phyloP scores from a whole-genome alignment of 1,140 invertebrate genomes.

The Pseudomyrmex concolor region DNA sequence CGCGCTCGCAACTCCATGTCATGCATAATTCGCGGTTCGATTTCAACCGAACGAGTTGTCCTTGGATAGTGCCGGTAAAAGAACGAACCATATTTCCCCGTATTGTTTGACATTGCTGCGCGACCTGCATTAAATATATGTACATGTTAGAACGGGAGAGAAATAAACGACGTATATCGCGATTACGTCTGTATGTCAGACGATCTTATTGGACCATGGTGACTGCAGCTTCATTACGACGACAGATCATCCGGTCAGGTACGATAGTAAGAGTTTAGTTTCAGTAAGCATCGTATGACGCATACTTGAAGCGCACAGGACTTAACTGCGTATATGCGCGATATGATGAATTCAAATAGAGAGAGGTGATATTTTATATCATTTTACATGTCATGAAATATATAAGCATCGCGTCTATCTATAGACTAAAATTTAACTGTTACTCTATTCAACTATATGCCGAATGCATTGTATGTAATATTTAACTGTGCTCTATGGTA shows the following conservation, averaged over 20 bases:
- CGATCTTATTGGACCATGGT: slow-evolving; percentile 40
- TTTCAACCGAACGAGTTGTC: slow-evolving; percentile 74
- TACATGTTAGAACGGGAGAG: background rate
- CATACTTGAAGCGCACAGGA: background rate
- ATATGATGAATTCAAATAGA: background rate
- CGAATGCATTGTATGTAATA: background rate
- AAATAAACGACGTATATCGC: slow-evolving; percentile 12
- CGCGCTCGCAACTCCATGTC: slow-evolving; percentile 17
- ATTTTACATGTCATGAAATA: no score
- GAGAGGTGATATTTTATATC: no score
- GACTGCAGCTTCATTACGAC: slow-evolving; percentile 45
- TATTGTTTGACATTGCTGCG: slow-evolving; percentile 4
- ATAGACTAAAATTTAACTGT: no score
- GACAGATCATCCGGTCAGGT: slow-evolving; percentile 18
- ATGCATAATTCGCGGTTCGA: slow-evolving; percentile 69
- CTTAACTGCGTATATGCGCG: background rate
- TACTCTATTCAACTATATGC: no score
- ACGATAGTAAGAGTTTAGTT: slow-evolving; percentile 27
- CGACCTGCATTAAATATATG: slow-evolving; percentile 50
- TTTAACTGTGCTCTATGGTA: background rate
- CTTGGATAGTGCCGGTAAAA: slow-evolving; percentile 36
- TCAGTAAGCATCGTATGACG: slow-evolving; percentile 30
- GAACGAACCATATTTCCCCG: background rate
- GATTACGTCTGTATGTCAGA: slow-evolving; percentile 28
- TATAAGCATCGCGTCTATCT: no score